Base-by-base conservation (phyloP, 1,140 invertebrate genomes). In the Heliconius himera region DNA sequence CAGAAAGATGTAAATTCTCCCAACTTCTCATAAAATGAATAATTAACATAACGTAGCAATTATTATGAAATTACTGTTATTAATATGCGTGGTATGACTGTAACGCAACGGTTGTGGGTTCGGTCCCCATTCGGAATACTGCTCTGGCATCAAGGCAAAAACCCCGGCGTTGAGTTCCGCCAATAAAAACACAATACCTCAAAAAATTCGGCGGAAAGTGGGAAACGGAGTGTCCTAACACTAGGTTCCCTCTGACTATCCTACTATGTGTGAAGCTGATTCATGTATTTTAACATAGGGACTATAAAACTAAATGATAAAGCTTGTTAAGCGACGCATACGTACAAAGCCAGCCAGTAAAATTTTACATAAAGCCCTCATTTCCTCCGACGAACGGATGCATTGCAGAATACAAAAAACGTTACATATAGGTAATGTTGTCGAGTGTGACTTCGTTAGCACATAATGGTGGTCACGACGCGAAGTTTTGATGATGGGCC, bases 301-400 rank as follows among this genome's bases (percentile, higher is more conserved):
- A 26, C 9, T 29, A 66, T 26, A 66, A 66, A 66, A 36, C 0
- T 13, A 66, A 70, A 77, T 81, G 74, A 81, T 74, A 71, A 72
- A 77, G 54, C 29, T 77, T 80, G 74, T 76, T 76, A 77, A 81
- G 71, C 70, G 70, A 38, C 71, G 56, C 46, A 71, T 79, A 79
- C 51, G 49, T 73, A 76, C 13, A 87, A 86, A 91, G 84, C 66
- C 74, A 72, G 81, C 84, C 79, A 83, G 86, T 85, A 87, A 83
- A 86, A 80, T 85, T 88, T 88, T 86, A 90, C 84, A 91, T 88
- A 88, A 82, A 84, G 81, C 86, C 88, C 90, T 86, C 84, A 89
- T 91, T 91, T 91, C 90, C 90, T 92, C 88, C 87, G 79, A 82
- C 83, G 81, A 88, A 84, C 91, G 90, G 84, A 90, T 87, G 83